phyloP scores from a whole-genome alignment of 1,140 invertebrate genomes.

The Drosophila auraria region DNA sequence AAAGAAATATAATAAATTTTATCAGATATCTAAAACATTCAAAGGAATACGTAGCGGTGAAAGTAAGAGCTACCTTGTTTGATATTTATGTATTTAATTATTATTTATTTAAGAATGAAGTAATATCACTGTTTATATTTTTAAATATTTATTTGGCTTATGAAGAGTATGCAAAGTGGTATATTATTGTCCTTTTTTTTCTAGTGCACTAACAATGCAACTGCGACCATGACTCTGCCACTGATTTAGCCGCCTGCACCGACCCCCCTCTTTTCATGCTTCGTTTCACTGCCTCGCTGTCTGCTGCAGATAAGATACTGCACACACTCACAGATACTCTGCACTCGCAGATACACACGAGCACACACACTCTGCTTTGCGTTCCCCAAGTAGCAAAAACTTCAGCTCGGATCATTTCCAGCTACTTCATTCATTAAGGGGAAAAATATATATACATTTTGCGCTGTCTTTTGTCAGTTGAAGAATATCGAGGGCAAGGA shows the following conservation, averaged over 20 bases:
- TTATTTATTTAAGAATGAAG: background rate
- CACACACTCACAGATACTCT: conserved; percentile 5
- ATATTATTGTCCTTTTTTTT: background rate
- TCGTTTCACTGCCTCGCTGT: conserved; percentile 62
- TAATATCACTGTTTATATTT: too few relatives aligned
- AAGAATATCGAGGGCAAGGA: background rate
- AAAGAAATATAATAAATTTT: background rate
- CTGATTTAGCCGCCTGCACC: conserved; percentile 12
- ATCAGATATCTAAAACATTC: background rate
- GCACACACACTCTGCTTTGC: conserved; percentile 24
- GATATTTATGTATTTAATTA: background rate
- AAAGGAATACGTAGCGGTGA: background rate
- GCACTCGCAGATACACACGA: conserved; percentile 7
- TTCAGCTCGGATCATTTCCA: conserved; percentile 71
- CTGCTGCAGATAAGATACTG: conserved; percentile 68
- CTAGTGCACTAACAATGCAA: conserved; percentile 17
- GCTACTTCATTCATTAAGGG: conserved; percentile 72
- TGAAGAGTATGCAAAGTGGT: background rate
- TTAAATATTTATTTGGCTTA: background rate
- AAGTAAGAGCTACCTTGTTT: too few relatives aligned
- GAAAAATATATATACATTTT: conserved; percentile 48
- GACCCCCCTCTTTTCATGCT: conserved; percentile 20
- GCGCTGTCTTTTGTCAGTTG: conserved; percentile 69
- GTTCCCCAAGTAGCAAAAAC: conserved; percentile 73
- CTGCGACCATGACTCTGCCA: conserved; percentile 54